Percentiles rank a stretch among this genome's conserved stretches.
Evolutionary conservation across 2,888 invertebrate species (phyloP).

Genomic region (Tillus elongatus): DNA sequence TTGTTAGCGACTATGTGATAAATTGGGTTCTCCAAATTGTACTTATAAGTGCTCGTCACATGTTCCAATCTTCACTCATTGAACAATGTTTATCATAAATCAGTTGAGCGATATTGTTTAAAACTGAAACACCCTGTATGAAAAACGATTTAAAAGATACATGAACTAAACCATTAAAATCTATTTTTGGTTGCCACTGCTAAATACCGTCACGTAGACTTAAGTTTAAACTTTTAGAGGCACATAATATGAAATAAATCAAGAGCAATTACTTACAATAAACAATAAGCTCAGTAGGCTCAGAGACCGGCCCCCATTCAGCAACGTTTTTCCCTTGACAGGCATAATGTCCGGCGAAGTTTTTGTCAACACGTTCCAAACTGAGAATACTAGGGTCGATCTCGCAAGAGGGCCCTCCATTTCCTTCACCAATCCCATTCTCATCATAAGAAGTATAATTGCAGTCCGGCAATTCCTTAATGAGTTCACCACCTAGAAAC

Average conservation of each 20-base stretch:
- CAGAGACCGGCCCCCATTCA: conserved; percentile 77
- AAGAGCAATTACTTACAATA: conserved; percentile 72
- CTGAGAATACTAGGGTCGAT: conserved; percentile 79
- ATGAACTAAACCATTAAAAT: no score
- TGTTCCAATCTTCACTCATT: no score
- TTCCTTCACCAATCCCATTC: conserved; percentile 37
- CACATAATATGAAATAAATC: no score
- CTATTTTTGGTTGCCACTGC: no score
- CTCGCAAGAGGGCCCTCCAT: conserved; percentile 62
- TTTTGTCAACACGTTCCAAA: conserved; percentile 75
- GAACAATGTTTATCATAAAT: no score
- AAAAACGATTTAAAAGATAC: no score
- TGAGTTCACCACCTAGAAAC: conserved; percentile 73
- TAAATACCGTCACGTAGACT: no score
- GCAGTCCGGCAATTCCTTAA: conserved; percentile 81
- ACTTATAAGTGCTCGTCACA: no score
- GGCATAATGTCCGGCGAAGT: conserved; percentile 89
- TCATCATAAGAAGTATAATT: conserved; percentile 44
- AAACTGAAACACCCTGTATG: conserved; percentile 25
- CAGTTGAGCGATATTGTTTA: no score
- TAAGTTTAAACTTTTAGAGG: no score
- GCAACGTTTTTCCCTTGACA: conserved; percentile 84
- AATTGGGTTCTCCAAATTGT: no score
- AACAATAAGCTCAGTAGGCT: conserved; percentile 68
- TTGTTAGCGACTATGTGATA: no score